phyloP scores from a whole-genome alignment of 2,113 vertebrate genomes.

The Aepyceros melampus region DNA sequence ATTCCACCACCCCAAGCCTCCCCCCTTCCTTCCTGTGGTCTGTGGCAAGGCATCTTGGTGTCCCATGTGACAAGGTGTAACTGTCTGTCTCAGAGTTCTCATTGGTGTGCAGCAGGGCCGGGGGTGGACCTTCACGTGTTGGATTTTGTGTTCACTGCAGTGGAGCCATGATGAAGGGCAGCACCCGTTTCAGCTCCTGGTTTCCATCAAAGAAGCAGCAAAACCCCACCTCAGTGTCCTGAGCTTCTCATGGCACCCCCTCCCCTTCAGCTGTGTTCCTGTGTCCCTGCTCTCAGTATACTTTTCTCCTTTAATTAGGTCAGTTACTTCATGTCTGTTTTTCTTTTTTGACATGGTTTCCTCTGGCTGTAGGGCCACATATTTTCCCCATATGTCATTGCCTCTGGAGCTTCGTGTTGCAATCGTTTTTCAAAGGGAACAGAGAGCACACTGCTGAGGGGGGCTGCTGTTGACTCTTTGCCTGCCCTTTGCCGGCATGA shows the following conservation, averaged over 20 bases:
- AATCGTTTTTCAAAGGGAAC: slow-evolving; percentile 57
- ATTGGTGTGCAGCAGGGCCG: not conserved
- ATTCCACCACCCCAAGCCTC: not conserved
- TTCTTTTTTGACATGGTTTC: slow-evolving; percentile 72
- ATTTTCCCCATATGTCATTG: slow-evolving; percentile 70
- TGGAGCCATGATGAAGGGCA: not conserved
- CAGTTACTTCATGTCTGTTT: slow-evolving; percentile 73
- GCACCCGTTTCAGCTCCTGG: not conserved
- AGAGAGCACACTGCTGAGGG: slow-evolving; percentile 35
- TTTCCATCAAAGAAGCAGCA: not conserved
- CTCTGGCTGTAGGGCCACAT: slow-evolving; percentile 68
- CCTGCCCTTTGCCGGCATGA: slow-evolving; percentile 60
- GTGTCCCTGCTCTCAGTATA: slow-evolving; percentile 25
- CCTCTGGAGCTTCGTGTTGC: slow-evolving; percentile 64
- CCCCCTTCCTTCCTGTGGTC: not conserved
- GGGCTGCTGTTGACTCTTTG: slow-evolving; percentile 28
- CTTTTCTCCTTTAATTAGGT: slow-evolving; percentile 67
- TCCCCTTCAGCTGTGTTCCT: not conserved
- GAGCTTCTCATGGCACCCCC: not conserved
- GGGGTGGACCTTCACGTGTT: not conserved
- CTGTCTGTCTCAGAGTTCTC: not conserved
- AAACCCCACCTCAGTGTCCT: not conserved
- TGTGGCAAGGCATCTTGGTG: not conserved
- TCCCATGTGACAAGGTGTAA: not conserved
- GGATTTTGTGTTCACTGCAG: not conserved